phyloP scores from a whole-genome alignment of 1,140 invertebrate genomes.

The Macrocentrus cingulum region DNA sequence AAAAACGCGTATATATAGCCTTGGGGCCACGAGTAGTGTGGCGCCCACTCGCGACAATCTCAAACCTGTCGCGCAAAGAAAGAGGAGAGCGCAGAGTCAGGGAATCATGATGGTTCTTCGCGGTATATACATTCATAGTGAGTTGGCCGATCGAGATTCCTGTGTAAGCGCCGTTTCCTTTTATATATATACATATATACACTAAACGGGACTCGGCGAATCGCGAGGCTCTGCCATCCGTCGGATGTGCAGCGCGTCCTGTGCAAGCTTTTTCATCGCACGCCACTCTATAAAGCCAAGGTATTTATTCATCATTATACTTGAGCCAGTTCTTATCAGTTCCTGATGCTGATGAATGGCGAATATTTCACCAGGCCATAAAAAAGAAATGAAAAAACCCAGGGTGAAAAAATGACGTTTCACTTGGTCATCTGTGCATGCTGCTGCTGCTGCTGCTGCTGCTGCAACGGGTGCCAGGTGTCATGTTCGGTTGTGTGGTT shows the following conservation, averaged over 20 bases:
- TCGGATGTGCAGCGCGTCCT: constrained; percentile 18
- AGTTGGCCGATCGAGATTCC: constrained; percentile 36
- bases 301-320: background rate
- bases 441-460: constrained; percentile 7
- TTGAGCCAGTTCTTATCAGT: background rate
- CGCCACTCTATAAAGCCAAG: no score
- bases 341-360: no score
- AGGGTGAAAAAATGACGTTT: constrained; percentile 11
- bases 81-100: background rate
- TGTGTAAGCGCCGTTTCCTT: constrained; percentile 27
- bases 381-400: no score
- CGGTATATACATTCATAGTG: constrained; percentile 36
- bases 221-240: constrained; percentile 28
- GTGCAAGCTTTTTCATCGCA: constrained; percentile 16
- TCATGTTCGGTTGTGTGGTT: constrained; percentile 57
- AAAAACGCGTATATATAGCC: constrained; percentile 16
- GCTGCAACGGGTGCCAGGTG: constrained; percentile 52
- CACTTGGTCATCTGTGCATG: constrained; percentile 23
- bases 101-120: constrained; percentile 3
- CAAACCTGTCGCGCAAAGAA: constrained; percentile 41
- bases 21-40: constrained; percentile 35
- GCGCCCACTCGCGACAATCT: constrained; percentile 50
- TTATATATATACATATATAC: constrained; percentile 26
- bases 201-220: constrained; percentile 37
- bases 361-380: no score